These are phyloP conservation scores for Phenacoccus solenopsis DNA, from an alignment of 1,140 invertebrate genomes.

Conservation along the genomic window DNA sequence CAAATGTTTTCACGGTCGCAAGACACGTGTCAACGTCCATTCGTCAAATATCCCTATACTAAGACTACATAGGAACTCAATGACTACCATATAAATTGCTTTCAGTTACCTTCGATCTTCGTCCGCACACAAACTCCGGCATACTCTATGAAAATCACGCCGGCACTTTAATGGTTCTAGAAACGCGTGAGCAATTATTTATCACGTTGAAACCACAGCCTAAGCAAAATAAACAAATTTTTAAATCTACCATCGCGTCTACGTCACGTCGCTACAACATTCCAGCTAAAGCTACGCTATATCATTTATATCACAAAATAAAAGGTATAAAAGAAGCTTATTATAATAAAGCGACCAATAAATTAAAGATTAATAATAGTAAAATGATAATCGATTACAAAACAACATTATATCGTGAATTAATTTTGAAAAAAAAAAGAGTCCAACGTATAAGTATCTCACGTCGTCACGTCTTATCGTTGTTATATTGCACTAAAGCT, in stretches of 20 bases:
- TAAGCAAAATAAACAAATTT: not conserved
- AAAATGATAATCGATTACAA: too few species aligned
- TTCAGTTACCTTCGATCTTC: not conserved
- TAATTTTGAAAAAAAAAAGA: too few species aligned
- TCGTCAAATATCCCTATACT: too few species aligned
- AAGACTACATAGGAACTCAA: not conserved
- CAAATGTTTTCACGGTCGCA: not conserved
- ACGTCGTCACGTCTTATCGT: too few species aligned
- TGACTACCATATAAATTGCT: not conserved
- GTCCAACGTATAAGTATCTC: too few species aligned
- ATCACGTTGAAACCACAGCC: slow-evolving; percentile 14
- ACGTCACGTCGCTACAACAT: not conserved
- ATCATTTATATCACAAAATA: not conserved
- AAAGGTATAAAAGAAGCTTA: not conserved
- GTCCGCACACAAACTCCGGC: not conserved
- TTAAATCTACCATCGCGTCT: not conserved
- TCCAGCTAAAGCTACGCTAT: not conserved
- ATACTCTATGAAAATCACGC: not conserved
- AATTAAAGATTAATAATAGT: too few species aligned
- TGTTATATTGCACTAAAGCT: too few species aligned
- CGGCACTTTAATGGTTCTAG: not conserved
- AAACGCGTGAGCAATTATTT: slow-evolving; percentile 1
- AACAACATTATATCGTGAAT: too few species aligned
- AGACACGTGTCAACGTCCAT: not conserved
- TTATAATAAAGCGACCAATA: not conserved